Evolutionary conservation across 2,113 vertebrate genomes (phyloP), one percentile per base, ranked within the genome.

Genomic region (Forbesichthys papilliferus): DNA sequence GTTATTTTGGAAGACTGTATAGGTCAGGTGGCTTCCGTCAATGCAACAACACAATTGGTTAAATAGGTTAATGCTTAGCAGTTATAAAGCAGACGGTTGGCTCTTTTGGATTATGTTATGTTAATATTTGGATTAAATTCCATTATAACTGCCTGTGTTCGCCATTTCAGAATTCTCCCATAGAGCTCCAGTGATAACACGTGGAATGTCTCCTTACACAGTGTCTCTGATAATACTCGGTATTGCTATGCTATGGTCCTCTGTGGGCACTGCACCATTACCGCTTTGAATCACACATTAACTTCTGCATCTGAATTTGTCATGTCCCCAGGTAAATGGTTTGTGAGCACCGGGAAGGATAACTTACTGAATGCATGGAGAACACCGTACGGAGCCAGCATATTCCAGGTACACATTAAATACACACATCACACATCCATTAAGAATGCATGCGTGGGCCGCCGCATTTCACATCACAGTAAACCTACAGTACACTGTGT

Each of bases 341-440:
- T 99, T 69, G 96, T 99, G 85, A 99, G 97, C 84, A 99, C 97
- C 1, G 97, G 97, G 11, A 99, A 99, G 72, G 97, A 99, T 80
- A 99, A 99, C 91, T 90, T 99, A 34, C 94, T 99, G 81, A 99
- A 99, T 4, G 97, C 96, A 64, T 99, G 97, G 96, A 92, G 97
- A 87, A 95, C 97, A 0, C 97, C 97, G 0, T 99, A 99, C 0
- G 97, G 97, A 76, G 97, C 97, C 59, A 99, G 97, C 92, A 99
- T 99, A 87, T 99, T 99, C 92, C 97, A 99, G 96, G 97, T 98
- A 80, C 66, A 64, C 33, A 70, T 56, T 27, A 14, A 16, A 16
- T 34, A 27, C 1, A 27, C 27, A 27, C 27, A 27, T 47, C 61
- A 65, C 48, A 71, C 57, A 54, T 34, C 18, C 13, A 42, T 51